These are phyloP conservation scores for Chitala chitala DNA, from an alignment of 2,113 vertebrate genomes.

Conservation along the genomic window DNA sequence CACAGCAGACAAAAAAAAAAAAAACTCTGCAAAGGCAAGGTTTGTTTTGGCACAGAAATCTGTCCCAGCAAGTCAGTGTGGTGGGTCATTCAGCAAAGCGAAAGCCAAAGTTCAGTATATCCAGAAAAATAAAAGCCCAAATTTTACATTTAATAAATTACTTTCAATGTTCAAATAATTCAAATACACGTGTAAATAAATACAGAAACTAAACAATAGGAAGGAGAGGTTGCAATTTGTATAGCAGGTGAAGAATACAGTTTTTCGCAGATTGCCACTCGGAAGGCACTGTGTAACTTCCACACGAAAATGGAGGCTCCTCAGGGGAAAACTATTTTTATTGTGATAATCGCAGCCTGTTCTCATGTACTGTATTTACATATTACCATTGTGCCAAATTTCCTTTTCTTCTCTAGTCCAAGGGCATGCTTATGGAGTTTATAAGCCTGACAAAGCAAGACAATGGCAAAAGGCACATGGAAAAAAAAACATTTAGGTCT, in stretches of 20 bases:
- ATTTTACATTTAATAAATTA: neutral
- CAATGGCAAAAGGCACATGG: neutral
- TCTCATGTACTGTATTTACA: neutral
- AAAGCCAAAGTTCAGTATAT: neutral
- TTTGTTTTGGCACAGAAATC: too few species aligned
- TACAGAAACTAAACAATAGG: neutral
- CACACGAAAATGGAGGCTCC: neutral
- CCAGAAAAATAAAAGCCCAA: neutral
- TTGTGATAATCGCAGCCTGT: conserved; percentile 2
- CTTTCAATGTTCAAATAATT: neutral
- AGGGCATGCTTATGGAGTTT: conserved; percentile 7
- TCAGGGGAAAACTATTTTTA: conserved; percentile 7
- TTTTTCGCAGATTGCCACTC: neutral
- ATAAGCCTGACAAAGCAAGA: neutral
- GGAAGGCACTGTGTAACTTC: neutral
- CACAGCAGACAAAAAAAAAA: too few species aligned
- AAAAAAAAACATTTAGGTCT: neutral
- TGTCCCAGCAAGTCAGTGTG: neutral
- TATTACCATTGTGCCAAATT: conserved; percentile 7
- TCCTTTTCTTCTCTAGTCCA: conserved; percentile 6
- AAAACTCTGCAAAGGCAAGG: too few species aligned
- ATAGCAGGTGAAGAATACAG: neutral
- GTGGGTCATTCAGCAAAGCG: neutral
- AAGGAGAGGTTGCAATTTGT: neutral
- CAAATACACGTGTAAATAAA: conserved; percentile 5